Evolutionary conservation across 2,888 invertebrate genomes (phyloP).

Genomic region (Polietes domitor): DNA sequence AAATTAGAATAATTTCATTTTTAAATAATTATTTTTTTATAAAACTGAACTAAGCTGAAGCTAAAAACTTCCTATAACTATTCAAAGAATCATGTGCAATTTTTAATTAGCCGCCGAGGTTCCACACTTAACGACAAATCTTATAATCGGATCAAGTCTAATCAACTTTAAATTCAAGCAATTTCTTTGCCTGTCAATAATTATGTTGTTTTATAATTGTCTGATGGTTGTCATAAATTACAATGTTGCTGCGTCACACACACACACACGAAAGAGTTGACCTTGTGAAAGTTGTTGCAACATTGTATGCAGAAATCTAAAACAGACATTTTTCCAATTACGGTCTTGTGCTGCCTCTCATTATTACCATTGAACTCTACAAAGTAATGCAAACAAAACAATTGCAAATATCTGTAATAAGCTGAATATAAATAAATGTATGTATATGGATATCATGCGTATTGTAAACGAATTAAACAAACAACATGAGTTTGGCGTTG

Average conservation of each 20-base stretch:
- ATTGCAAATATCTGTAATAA: conserved; percentile 37
- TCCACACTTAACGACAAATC: no score
- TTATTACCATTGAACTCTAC: conserved; percentile 44
- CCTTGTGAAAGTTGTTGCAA: conserved; percentile 71
- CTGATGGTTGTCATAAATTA: neutral
- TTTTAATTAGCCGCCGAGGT: no score
- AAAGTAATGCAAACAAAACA: conserved; percentile 11
- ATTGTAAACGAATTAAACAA: no score
- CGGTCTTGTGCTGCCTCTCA: neutral
- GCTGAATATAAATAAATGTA: neutral
- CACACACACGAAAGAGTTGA: conserved; percentile 70
- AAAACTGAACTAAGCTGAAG: no score
- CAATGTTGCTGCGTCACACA: neutral
- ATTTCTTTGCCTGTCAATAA: neutral
- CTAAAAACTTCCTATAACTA: no score
- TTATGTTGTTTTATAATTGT: neutral
- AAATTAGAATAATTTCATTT: no score
- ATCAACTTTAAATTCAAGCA: no score
- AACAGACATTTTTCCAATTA: neutral
- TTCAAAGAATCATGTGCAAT: no score
- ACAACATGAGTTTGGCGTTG: no score
- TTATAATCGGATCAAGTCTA: no score
- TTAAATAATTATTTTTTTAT: no score
- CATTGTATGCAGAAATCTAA: neutral
- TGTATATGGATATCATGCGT: no score